A percentile compares a stretch with the other conserved stretches of the same genome.
phyloP scores from a whole-genome alignment of 2,888 invertebrate genomes.

The Pandemis cinnamomeana region DNA sequence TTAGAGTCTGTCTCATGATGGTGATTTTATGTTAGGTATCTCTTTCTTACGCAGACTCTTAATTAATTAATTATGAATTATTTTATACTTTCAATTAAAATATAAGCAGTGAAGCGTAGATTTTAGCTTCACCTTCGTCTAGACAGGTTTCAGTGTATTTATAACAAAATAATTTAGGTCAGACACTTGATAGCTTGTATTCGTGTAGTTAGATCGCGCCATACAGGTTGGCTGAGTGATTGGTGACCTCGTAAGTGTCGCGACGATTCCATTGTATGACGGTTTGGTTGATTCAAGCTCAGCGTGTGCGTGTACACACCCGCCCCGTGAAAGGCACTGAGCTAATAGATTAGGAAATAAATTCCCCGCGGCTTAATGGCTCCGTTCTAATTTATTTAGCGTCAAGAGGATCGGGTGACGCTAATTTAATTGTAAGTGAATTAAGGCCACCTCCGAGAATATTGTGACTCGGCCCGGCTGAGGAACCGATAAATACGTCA shows the following conservation, averaged over 20 bases:
- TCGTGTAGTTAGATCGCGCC: not conserved
- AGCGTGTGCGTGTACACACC: slow-evolving; percentile 46
- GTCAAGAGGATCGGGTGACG: slow-evolving; percentile 70
- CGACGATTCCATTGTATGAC: slow-evolving; percentile 46
- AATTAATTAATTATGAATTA: not conserved
- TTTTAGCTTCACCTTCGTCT: slow-evolving; percentile 48
- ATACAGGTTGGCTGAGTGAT: slow-evolving; percentile 47
- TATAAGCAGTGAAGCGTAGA: not conserved
- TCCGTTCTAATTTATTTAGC: slow-evolving; percentile 73
- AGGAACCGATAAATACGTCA: slow-evolving; percentile 71
- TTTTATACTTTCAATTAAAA: not conserved
- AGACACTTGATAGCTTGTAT: slow-evolving; percentile 5
- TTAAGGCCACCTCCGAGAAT: slow-evolving; percentile 70
- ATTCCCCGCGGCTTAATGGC: slow-evolving; percentile 67
- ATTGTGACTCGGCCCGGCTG: slow-evolving; percentile 56
- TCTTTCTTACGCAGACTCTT: not conserved
- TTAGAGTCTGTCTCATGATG: too few relatives aligned
- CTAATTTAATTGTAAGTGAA: slow-evolving; percentile 75
- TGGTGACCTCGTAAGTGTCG: slow-evolving; percentile 49
- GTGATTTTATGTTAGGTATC: too few relatives aligned
- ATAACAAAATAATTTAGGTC: slow-evolving; percentile 18
- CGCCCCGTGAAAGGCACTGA: slow-evolving; percentile 51
- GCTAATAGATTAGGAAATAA: slow-evolving; percentile 68
- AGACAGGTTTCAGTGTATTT: slow-evolving; percentile 47
- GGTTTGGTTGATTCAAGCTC: slow-evolving; percentile 48